A percentile compares a stretch with the other conserved stretches of the same genome.
Evolutionary conservation across 2,888 invertebrate genomes (phyloP).

Genomic region (Tigriopus californicus): DNA sequence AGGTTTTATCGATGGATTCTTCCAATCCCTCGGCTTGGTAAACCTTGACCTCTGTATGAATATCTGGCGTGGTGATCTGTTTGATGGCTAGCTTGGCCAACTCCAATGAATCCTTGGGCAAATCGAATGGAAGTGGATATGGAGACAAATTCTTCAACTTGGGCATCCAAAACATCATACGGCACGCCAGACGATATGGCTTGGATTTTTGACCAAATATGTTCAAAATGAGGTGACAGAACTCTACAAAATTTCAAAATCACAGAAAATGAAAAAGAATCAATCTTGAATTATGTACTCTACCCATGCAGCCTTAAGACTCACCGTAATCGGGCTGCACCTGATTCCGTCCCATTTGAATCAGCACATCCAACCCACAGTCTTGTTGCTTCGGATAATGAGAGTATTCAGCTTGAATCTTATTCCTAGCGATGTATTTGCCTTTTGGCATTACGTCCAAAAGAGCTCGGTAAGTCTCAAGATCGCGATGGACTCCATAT

Average conservation of each 20-base stretch:
- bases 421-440: conserved; percentile 58
- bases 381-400: conserved; percentile 93
- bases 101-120: conserved; percentile 56
- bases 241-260: background rate
- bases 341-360: conserved; percentile 70
- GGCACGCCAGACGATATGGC: conserved; percentile 20
- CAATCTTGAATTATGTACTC: too few relatives aligned
- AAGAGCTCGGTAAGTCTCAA: conserved; percentile 65
- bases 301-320: background rate
- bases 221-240: background rate
- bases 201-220: background rate
- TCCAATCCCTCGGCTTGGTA: conserved; percentile 56
- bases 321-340: background rate
- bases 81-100: conserved; percentile 62
- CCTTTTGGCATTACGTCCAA: conserved; percentile 74
- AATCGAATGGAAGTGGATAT: conserved; percentile 54
- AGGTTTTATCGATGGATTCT: conserved; percentile 40
- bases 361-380: conserved; percentile 68
- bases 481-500: conserved; percentile 68
- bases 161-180: conserved; percentile 49
- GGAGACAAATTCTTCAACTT: conserved; percentile 80
- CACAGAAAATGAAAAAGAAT: background rate
- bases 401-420: conserved; percentile 61
- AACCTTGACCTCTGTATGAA: conserved; percentile 42
- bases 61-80: conserved; percentile 64